Percentiles rank a stretch among this genome's conserved stretches.
Evolutionary conservation across 2,797 vertebrate species (phyloP).

Genomic region (Gymnoscopelus microlampas): DNA sequence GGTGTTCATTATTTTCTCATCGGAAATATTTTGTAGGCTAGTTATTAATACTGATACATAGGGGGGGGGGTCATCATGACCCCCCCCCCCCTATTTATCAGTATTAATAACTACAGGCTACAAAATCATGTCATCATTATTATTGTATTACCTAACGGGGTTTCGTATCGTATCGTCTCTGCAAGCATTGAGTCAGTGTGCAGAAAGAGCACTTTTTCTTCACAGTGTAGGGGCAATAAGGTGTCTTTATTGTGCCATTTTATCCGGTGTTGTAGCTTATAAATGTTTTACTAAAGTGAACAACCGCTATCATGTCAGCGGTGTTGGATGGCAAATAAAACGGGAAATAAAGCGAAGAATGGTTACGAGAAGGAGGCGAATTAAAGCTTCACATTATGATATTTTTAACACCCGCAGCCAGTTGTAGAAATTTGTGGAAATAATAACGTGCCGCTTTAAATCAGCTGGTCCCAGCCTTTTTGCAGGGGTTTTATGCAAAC

Average conservation of each 20-base stretch:
- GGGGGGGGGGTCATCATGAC: constrained; percentile 66
- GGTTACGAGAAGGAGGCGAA: too few relatives aligned
- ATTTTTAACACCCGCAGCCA: too few relatives aligned
- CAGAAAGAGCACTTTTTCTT: constrained; percentile 50
- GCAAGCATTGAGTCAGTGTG: constrained; percentile 28
- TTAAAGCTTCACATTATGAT: too few relatives aligned
- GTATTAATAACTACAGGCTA: constrained; percentile 61
- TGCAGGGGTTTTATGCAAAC: constrained; percentile 61
- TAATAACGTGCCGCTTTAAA: constrained; percentile 61
- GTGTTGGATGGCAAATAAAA: too few relatives aligned
- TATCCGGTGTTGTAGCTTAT: too few relatives aligned
- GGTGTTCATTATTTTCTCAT: constrained; percentile 64
- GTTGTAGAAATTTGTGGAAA: too few relatives aligned
- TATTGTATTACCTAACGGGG: constrained; percentile 52
- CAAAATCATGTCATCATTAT: constrained; percentile 55
- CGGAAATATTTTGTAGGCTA: constrained; percentile 69
- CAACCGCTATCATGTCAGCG: too few relatives aligned
- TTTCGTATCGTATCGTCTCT: constrained; percentile 53
- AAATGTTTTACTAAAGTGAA: too few relatives aligned
- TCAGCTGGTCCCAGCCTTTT: constrained; percentile 23
- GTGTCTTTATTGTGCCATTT: constrained; percentile 40
- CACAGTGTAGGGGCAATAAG: not conserved
- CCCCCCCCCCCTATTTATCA: constrained; percentile 62
- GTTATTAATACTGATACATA: constrained; percentile 71
- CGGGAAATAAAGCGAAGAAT: too few relatives aligned